These are phyloP conservation scores for Agrilus planipennis DNA, from an alignment of 1,140 invertebrate genomes.

Conservation along the genomic window DNA sequence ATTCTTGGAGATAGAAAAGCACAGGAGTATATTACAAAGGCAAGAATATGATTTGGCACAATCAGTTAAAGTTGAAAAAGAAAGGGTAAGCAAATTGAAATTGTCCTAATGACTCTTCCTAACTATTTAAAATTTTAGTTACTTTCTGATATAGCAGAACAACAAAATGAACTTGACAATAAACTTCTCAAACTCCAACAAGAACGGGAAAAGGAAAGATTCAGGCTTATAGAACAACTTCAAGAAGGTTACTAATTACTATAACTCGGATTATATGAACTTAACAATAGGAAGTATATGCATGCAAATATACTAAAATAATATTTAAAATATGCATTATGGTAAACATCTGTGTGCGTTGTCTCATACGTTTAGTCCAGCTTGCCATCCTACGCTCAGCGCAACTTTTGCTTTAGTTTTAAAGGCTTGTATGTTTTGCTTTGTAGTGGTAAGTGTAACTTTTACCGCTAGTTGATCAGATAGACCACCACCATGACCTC, in stretches of 20 bases:
- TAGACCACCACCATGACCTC: no score
- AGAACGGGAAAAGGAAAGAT: slow-evolving; percentile 47
- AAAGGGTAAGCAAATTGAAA: slow-evolving; percentile 36
- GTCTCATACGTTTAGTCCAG: no score
- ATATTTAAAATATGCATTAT: no score
- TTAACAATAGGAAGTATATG: no score
- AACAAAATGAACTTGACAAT: slow-evolving; percentile 49
- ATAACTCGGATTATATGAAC: no score
- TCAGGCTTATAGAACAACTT: slow-evolving; percentile 44
- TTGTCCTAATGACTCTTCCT: slow-evolving; percentile 3
- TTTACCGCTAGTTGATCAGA: no score
- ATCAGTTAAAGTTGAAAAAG: slow-evolving; percentile 38
- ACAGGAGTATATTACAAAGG: slow-evolving; percentile 39
- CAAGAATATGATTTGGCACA: slow-evolving; percentile 42
- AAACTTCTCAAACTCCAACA: slow-evolving; percentile 55
- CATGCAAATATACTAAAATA: no score
- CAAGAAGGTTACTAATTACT: slow-evolving; percentile 32
- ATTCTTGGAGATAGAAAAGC: slow-evolving; percentile 41
- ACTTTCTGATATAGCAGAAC: slow-evolving; percentile 44
- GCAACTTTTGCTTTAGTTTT: no score
- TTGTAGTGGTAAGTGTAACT: no score
- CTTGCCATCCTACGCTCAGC: no score
- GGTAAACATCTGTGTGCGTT: no score
- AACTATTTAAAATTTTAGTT: slow-evolving; percentile 34
- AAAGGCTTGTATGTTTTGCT: no score